phyloP scores from a whole-genome alignment of 2,113 vertebrate genomes.

The Neolamprologus variostigma region DNA sequence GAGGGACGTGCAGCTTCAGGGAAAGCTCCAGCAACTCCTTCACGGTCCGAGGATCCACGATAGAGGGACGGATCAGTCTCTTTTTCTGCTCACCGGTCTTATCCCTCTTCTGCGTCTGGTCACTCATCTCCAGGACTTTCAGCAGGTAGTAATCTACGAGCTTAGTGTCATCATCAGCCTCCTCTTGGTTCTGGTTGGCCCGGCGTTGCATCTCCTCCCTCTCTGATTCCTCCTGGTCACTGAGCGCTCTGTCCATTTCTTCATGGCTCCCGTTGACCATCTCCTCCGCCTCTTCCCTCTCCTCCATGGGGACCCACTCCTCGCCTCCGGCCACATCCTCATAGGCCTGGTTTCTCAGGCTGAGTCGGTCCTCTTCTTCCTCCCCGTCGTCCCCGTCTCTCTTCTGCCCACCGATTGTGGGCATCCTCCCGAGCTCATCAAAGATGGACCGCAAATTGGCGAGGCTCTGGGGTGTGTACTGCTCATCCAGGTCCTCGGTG shows the following conservation, averaged over 20 bases:
- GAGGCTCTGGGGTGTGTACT: slow-evolving; percentile 93
- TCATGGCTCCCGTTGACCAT: slow-evolving; percentile 85
- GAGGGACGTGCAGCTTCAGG: slow-evolving; percentile 91
- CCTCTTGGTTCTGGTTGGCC: slow-evolving; percentile 70
- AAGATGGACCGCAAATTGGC: slow-evolving; percentile 93
- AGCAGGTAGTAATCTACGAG: slow-evolving; percentile 82
- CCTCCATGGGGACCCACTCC: slow-evolving; percentile 92
- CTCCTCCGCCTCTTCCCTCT: slow-evolving; percentile 90
- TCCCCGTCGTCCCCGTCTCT: slow-evolving; percentile 79
- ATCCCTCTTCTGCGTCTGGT: slow-evolving; percentile 69
- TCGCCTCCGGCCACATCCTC: slow-evolving; percentile 92
- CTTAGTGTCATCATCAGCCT: slow-evolving; percentile 81
- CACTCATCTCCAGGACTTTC: slow-evolving; percentile 79
- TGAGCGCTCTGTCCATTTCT: slow-evolving; percentile 77
- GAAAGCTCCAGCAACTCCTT: slow-evolving; percentile 91
- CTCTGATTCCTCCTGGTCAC: slow-evolving; percentile 65
- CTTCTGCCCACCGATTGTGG: slow-evolving; percentile 69
- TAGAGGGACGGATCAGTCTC: slow-evolving; percentile 75
- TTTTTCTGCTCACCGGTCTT: slow-evolving; percentile 68
- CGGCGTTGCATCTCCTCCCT: slow-evolving; percentile 78
- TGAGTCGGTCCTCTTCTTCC: slow-evolving; percentile 79
- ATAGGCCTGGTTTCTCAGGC: slow-evolving; percentile 83
- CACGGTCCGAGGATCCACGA: slow-evolving; percentile 81
- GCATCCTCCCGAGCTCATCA: slow-evolving; percentile 88
- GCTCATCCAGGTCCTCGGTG: slow-evolving; percentile 91